Conservation (phyloP, 2,888 invertebrate species). For the Acanthosepion pharaonis region DNA sequence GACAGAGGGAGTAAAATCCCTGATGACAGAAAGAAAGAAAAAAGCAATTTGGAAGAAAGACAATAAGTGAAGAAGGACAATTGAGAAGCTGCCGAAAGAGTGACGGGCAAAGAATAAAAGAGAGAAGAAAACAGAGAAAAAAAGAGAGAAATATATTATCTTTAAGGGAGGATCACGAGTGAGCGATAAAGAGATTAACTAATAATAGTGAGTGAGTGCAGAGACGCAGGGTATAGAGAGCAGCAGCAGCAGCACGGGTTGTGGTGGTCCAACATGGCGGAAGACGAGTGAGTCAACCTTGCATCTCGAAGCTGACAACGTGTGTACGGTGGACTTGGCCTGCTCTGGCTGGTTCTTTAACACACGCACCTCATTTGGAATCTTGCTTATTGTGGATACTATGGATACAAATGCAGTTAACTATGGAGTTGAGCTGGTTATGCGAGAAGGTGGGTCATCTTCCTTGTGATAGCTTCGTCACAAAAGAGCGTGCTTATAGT, state of each 20-base stretch:
- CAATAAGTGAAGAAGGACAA: too few species aligned
- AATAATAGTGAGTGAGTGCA: too few species aligned
- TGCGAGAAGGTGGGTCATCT: slow-evolving; percentile 35
- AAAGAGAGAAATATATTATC: too few species aligned
- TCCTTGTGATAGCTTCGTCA: neutral
- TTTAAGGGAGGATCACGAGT: too few species aligned
- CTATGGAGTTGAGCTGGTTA: slow-evolving; percentile 11
- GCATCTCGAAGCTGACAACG: slow-evolving; percentile 36
- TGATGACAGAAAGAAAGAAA: neutral
- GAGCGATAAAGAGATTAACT: too few species aligned
- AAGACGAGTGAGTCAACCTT: neutral
- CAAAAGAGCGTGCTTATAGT: too few species aligned
- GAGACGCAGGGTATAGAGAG: too few species aligned
- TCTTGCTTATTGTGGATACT: slow-evolving; percentile 35
- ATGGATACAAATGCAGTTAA: slow-evolving; percentile 43
- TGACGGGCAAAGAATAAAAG: too few species aligned
- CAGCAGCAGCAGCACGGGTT: neutral
- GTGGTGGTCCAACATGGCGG: neutral
- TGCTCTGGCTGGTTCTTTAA: slow-evolving; percentile 35
- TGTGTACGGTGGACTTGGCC: neutral
- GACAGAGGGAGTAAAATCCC: neutral
- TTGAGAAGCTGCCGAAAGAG: too few species aligned
- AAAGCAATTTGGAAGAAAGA: neutral
- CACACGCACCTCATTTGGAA: slow-evolving; percentile 24
- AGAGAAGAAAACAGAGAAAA: too few species aligned